Conservation (phyloP, 2,797 vertebrate species). For the Chloroceryle amazona region DNA sequence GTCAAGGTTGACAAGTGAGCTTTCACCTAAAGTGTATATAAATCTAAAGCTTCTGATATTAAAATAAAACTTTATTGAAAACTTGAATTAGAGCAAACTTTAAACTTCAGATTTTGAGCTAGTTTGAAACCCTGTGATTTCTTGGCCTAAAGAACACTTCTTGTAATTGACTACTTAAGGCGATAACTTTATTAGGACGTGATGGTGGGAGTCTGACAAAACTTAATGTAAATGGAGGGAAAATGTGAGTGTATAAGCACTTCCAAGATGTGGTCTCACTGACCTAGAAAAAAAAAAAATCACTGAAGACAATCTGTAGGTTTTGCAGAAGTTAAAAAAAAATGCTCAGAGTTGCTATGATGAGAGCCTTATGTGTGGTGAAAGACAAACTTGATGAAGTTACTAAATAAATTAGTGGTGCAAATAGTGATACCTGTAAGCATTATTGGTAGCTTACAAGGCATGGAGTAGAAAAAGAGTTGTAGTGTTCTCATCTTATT, state of each 20-base stretch:
- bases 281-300: background rate
- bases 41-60: background rate
- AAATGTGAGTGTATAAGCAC: background rate
- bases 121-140: background rate
- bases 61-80: background rate
- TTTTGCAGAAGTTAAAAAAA: background rate
- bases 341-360: background rate
- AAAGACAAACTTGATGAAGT: background rate
- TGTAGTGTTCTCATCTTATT: background rate
- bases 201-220: background rate
- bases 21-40: background rate
- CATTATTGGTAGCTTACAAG: background rate
- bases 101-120: background rate
- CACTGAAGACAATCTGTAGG: fast-evolving
- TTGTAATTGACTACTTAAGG: background rate
- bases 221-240: background rate
- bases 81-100: background rate
- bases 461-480: background rate
- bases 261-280: background rate
- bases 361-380: background rate
- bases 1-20: background rate
- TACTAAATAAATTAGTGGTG: background rate
- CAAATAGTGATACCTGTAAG: background rate
- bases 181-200: background rate
- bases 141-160: background rate